Base-by-base conservation (phyloP, 2,797 vertebrate genomes). In the Labroides dimidiatus region DNA sequence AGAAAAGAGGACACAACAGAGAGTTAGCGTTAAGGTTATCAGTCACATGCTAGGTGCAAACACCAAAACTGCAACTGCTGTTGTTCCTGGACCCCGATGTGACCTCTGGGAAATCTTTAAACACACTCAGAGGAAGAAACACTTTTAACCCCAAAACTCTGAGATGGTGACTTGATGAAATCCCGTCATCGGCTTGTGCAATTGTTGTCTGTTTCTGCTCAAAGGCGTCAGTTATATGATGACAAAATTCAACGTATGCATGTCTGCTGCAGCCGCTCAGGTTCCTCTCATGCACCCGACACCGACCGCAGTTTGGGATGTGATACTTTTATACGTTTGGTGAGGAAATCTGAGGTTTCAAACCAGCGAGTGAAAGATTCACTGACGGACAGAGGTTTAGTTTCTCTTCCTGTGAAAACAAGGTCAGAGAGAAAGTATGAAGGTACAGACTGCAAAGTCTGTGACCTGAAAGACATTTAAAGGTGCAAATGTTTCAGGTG, bases 11-110 rank as follows among this genome's bases (percentile, higher is more conserved):
- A 53, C 8, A 3, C 4, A 4, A 53, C 15, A 67, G 21, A 57
- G 52, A 53, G 20, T 19, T 24, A 37, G 4, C 13, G 42, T 36
- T 44, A 19, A 2, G 37, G 43, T 80, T 78, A 58, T 78, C 69
- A 52, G 63, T 86, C 81, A 84, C 68, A 51, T 59, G 45, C 20
- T 21, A 11, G 62, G 58, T 36, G 64, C 58, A 79, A 80, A 79
- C 65, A 72, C n/a, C n/a, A 68, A 33, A 75, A 66, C 66, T 16
- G 70, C 50, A 33, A 21, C 63, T 0, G 27, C 0, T 66, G 80
- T 66, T 57, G 51, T 62, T 75, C 48, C 62, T 36, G 62, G 51
- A 69, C 48, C 75, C 47, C 67, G 66, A 67, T 21, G 1, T 42
- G 64, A 75, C 51, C 78, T 64, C 36, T 16, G 51, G 55, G 2